A percentile compares a stretch with the other conserved stretches of the same genome.
Evolutionary conservation across 2,888 invertebrate genomes (phyloP).

Genomic region (Octonoba sinensis): DNA sequence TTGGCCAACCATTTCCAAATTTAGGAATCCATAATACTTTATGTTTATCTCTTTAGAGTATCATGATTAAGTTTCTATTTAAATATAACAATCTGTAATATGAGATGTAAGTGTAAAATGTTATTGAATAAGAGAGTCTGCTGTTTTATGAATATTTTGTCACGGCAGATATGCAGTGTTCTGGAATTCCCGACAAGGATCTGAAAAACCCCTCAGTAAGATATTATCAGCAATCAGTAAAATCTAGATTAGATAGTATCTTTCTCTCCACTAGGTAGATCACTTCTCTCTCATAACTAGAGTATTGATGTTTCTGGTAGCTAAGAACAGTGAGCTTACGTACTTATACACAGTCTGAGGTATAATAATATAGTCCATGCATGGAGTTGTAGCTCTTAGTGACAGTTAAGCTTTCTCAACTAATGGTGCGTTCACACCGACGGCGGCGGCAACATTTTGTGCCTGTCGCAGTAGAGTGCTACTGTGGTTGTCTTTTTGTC

Average conservation of each 20-base stretch:
- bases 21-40: too few species aligned
- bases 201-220: constrained; percentile 6
- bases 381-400: constrained; percentile 48
- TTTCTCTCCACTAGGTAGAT: constrained; percentile 51
- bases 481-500: too few species aligned
- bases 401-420: constrained; percentile 10
- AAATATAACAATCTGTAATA: too few species aligned
- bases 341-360: constrained; percentile 1
- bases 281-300: constrained; percentile 29
- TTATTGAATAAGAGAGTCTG: constrained; percentile 31
- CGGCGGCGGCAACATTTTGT: too few species aligned
- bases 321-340: constrained; percentile 17
- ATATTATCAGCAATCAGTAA: constrained; percentile 30
- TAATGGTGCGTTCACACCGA: too few species aligned
- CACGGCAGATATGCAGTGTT: constrained; percentile 45
- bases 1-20: too few species aligned
- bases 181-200: constrained; percentile 30
- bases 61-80: too few species aligned
- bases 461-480: too few species aligned
- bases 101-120: neutral
- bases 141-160: constrained; percentile 53
- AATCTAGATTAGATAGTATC: constrained; percentile 54
- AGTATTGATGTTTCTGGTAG: constrained; percentile 48
- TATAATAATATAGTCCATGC: constrained; percentile 34
- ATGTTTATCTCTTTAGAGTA: too few species aligned